Percentiles rank a stretch among this genome's conserved stretches.
phyloP scores from a whole-genome alignment of 2,113 vertebrate species.

The Brachirus orientalis region DNA sequence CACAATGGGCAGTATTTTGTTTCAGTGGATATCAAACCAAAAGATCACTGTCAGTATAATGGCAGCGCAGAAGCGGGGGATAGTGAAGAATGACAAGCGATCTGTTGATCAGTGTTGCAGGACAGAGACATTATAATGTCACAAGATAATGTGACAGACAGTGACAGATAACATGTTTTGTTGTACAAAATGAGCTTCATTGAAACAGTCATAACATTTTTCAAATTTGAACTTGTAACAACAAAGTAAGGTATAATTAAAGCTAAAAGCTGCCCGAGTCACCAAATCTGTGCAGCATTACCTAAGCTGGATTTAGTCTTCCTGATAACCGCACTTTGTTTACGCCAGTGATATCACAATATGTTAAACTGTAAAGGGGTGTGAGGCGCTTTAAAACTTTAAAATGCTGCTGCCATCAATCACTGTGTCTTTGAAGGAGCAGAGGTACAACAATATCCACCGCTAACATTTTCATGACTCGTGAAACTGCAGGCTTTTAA shows the following conservation, averaged over 20 bases:
- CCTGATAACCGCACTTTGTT: too few relatives aligned
- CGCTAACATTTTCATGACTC: conserved; percentile 69
- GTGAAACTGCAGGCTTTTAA: conserved; percentile 77
- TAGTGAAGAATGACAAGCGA: conserved; percentile 18
- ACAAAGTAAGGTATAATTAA: background rate
- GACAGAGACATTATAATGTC: conserved; percentile 3
- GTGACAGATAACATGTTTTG: conserved; percentile 4
- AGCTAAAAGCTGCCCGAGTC: background rate
- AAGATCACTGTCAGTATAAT: background rate
- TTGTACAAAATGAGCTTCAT: background rate
- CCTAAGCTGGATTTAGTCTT: background rate
- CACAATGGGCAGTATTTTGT: conserved; percentile 1
- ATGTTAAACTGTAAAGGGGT: conserved; percentile 68
- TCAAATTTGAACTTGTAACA: background rate
- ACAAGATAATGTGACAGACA: conserved; percentile 3
- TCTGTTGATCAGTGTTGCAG: conserved; percentile 21
- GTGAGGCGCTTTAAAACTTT: conserved; percentile 76
- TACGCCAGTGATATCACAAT: conserved; percentile 61
- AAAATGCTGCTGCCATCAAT: conserved; percentile 61
- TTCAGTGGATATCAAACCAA: conserved; percentile 17
- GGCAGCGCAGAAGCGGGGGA: background rate
- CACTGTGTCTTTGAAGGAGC: conserved; percentile 55
- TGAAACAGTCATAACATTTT: background rate
- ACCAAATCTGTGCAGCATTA: conserved; percentile 10
- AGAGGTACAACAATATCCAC: conserved; percentile 51